Base-by-base conservation (phyloP, 2,888 invertebrate species). In the Luffia ferchaultella region DNA sequence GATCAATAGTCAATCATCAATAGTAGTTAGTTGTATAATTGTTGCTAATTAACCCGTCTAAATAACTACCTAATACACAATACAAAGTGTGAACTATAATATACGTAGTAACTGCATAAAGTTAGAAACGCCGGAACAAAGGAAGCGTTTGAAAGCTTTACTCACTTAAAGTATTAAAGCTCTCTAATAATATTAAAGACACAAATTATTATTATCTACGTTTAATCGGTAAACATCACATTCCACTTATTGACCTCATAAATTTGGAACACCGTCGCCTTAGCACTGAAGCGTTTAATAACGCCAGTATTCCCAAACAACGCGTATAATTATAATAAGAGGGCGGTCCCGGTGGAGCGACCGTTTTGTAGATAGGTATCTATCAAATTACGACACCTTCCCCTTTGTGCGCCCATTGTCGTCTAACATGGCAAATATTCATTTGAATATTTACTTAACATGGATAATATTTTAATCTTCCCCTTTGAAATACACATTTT, bases 401-500 rank as follows among this genome's bases (percentile, higher is more conserved):
- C 77, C 77, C 79, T 73, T 68, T 61, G 61, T 60, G 65, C 68
- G 63, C 70, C 65, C 70, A 79, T 82, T 80, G 83, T 84, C 82
- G 82, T 82, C 76, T 82, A 80, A 84, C 84, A 82, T 76, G 78
- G 83, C 80, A 85, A 84, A 85, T 85, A 84, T 85, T 84, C 83
- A 84, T 82, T 83, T 82, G 83, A 84, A 84, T 85, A 85, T 85
- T 85, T 85, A 85, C 84, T 84, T 83, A 85, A 84, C 85, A 83
- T 82, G 84, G 80, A 84, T 85, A 85, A 85, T 85, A 85, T 85
- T 85, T 85, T 85, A 85, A 85, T 85, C 85, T 84, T 80, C 84
- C 85, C 84, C 82, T 83, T 77, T 80, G 80, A 82, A 82, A 80
- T 82, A 83, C 76, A 83, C 82, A 79, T 78, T 83, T 83, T 82